These are phyloP conservation scores for Panzeria rudis DNA, from an alignment of 2,888 invertebrate species.

Conservation along the genomic window DNA sequence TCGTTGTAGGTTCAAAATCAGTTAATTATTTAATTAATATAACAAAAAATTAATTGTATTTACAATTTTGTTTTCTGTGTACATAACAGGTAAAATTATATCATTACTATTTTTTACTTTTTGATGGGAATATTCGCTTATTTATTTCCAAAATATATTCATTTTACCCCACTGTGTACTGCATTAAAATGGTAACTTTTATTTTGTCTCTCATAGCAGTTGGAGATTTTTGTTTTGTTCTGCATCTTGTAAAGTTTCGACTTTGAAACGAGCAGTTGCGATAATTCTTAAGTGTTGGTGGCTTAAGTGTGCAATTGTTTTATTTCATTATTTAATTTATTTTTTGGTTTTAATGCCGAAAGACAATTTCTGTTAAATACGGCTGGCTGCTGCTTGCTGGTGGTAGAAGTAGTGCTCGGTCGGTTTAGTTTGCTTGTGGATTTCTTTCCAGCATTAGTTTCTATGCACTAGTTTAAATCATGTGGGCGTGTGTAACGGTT, in stretches of 20 bases:
- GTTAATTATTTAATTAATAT: too few species aligned
- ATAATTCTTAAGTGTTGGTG: constrained; percentile 57
- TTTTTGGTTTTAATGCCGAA: constrained; percentile 35
- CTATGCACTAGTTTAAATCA: constrained; percentile 68
- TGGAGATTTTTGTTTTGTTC: not conserved
- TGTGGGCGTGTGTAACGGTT: constrained; percentile 69
- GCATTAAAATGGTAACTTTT: not conserved
- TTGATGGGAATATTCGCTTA: too few species aligned
- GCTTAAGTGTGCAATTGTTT: constrained; percentile 58
- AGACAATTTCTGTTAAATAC: constrained; percentile 55
- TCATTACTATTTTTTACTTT: too few species aligned
- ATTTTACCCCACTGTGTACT: too few species aligned
- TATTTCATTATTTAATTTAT: not conserved
- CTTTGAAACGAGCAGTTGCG: constrained; percentile 30
- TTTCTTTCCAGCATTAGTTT: constrained; percentile 27
- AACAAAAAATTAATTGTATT: too few species aligned
- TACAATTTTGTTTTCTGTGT: too few species aligned
- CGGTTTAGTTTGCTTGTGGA: constrained; percentile 5
- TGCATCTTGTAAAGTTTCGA: not conserved
- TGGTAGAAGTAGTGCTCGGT: not conserved
- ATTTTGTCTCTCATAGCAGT: not conserved
- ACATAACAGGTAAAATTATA: too few species aligned
- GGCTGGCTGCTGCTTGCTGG: constrained; percentile 52
- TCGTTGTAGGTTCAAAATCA: too few species aligned
- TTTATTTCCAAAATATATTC: too few species aligned